phyloP scores from a whole-genome alignment of 2,888 invertebrate genomes.

The Octonoba sinensis region DNA sequence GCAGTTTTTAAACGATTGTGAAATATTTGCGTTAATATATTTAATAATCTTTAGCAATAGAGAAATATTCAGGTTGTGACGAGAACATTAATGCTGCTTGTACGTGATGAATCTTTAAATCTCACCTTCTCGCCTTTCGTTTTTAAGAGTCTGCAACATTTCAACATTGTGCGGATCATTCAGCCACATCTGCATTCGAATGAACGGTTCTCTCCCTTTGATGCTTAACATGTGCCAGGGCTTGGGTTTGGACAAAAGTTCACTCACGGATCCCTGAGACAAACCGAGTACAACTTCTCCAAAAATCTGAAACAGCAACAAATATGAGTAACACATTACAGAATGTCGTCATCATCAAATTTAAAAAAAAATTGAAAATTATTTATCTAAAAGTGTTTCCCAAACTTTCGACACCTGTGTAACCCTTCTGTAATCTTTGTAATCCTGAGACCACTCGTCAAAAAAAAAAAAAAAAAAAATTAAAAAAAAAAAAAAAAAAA shows the following conservation, averaged over 20 bases:
- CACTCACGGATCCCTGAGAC: slow-evolving; percentile 97
- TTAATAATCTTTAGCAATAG: too few species aligned
- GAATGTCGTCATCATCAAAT: not conserved
- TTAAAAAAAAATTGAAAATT: not conserved
- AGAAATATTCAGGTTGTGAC: too few species aligned
- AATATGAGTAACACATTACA: not conserved
- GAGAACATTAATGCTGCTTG: too few species aligned
- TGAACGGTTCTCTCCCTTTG: slow-evolving; percentile 96
- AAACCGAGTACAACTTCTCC: slow-evolving; percentile 97
- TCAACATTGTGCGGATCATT: slow-evolving; percentile 96
- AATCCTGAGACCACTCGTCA: too few species aligned
- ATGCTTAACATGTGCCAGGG: slow-evolving; percentile 99
- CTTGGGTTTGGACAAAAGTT: slow-evolving; percentile 96
- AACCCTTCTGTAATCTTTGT: too few species aligned
- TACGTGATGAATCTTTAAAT: not conserved
- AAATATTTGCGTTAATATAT: too few species aligned
- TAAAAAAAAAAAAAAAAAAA: too few species aligned
- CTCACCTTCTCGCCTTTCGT: slow-evolving; percentile 82
- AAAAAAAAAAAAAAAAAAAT: too few species aligned
- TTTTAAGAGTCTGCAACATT: slow-evolving; percentile 87
- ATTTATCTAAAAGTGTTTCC: not conserved
- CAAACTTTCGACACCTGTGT: not conserved
- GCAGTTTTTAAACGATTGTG: too few species aligned
- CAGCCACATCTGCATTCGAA: slow-evolving; percentile 96
- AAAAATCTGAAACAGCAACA: slow-evolving; percentile 79